A percentile compares a stretch with the other conserved stretches of the same genome.
Conservation (phyloP, 2,113 vertebrate species). For the Salvator merianae region DNA sequence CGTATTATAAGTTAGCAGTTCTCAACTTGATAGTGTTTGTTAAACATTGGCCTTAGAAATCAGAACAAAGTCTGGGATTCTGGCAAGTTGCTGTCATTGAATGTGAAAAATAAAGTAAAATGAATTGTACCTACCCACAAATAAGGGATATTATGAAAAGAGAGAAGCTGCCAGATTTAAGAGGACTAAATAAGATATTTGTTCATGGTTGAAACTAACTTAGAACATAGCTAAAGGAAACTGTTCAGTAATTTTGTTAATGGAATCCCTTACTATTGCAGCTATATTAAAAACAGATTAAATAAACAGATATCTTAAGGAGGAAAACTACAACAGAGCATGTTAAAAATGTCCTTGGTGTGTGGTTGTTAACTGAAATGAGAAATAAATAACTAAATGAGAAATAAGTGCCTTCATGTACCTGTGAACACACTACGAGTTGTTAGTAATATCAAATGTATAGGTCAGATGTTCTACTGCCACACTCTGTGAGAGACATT, state of each 20-base stretch:
- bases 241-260: background rate
- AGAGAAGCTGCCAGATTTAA: background rate
- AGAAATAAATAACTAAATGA: too few relatives aligned
- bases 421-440: background rate
- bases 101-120: background rate
- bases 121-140: background rate
- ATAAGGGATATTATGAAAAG: background rate
- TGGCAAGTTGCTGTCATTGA: background rate
- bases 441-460: background rate
- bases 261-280: background rate
- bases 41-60: background rate
- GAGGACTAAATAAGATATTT: background rate
- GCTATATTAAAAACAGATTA: background rate
- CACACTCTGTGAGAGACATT: constrained; percentile 20
- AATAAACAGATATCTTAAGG: background rate
- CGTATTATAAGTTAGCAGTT: too few relatives aligned
- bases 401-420: background rate
- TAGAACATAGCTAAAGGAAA: background rate
- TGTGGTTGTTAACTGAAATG: background rate
- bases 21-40: too few relatives aligned
- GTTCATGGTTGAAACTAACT: background rate
- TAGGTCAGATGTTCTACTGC: background rate
- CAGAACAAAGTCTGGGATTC: background rate
- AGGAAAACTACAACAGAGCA: background rate
- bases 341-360: background rate